Percentiles rank a stretch among this genome's conserved stretches.
Conservation (phyloP, 2,113 vertebrate species). For the Ctenodactylus gundi region DNA sequence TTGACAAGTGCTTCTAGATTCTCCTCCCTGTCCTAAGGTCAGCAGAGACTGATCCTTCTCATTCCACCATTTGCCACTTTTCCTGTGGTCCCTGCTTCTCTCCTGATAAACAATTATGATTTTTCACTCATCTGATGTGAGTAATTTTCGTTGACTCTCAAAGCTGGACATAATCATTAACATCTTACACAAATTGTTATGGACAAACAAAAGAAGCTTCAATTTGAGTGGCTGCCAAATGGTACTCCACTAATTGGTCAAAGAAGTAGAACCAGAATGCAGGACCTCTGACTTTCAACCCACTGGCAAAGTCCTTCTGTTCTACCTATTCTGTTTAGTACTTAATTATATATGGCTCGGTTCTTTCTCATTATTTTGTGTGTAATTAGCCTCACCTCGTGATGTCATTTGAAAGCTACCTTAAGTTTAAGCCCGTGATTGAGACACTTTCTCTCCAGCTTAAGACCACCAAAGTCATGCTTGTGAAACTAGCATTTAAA, state of each 20-base stretch:
- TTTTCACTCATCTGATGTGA: background rate
- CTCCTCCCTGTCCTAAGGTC: background rate
- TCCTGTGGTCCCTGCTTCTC: background rate
- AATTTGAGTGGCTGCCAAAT: background rate
- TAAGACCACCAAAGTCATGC: background rate
- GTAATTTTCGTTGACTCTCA: background rate
- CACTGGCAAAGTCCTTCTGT: background rate
- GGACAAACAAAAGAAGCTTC: background rate
- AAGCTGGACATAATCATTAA: background rate
- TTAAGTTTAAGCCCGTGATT: background rate
- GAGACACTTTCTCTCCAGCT: background rate
- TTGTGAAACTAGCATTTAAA: background rate
- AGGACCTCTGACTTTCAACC: background rate
- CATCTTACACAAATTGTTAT: background rate
- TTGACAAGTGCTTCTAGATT: background rate
- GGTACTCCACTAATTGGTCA: background rate
- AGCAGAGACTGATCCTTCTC: background rate
- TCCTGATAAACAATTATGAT: background rate
- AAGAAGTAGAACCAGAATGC: background rate
- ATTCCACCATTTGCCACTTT: background rate
- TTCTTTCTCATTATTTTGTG: background rate
- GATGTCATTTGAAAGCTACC: background rate
- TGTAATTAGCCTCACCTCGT: background rate
- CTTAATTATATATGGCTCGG: background rate
- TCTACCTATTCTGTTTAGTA: background rate